Evolutionary conservation across 2,113 vertebrate genomes (phyloP), one percentile per base, ranked within the genome.

Genomic region (Xenotilapia flavipinnis): DNA sequence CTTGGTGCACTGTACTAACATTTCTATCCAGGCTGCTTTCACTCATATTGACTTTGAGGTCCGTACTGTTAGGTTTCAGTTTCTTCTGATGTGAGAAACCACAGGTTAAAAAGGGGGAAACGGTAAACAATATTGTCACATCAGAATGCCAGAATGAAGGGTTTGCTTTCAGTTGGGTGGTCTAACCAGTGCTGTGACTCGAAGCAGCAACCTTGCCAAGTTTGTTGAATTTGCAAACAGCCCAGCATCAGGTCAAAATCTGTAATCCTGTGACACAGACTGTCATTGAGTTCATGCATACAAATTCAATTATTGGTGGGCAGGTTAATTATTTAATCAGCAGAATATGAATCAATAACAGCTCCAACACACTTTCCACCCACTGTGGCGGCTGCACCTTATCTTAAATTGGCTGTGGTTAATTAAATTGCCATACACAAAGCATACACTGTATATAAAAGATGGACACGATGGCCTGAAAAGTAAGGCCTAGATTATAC

Each of bases 81-180:
- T 21, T 12, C 5, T 21, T 80, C 28, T 21, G 38, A 38, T 83
- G 62, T 33, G 58, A 53, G 10, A 36, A 77, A 33, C 21, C 38
- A 49, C 42, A 77, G 15, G 42, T 49, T 38, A 38, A 77, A n/a
- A 77, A 31, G 10, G 45, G 42, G 45, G 3, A 49, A 51, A 7
- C 19, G 0, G 36, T 14, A 40, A 68, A 13, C 45, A n/a, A 19
- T 1, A 2, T 13, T 49, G 26, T 77, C 42, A 51, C 26, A 77
- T 77, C 45, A 77, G 5, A 77, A 51, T 2, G 17, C 26, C 17
- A 8, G 17, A 65, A 0, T n/a, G 15, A 49, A 51, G 73, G 73
- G 26, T 77, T 65, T n/a, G 45, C 26, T 77, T 51, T 77, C 42
- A 51, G 26, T 49, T 45, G 0, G 23, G 23, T 77, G 15, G 23